Evolutionary conservation across 2,888 invertebrate genomes (phyloP).

Genomic region (Chrysopilus asiliformis): DNA sequence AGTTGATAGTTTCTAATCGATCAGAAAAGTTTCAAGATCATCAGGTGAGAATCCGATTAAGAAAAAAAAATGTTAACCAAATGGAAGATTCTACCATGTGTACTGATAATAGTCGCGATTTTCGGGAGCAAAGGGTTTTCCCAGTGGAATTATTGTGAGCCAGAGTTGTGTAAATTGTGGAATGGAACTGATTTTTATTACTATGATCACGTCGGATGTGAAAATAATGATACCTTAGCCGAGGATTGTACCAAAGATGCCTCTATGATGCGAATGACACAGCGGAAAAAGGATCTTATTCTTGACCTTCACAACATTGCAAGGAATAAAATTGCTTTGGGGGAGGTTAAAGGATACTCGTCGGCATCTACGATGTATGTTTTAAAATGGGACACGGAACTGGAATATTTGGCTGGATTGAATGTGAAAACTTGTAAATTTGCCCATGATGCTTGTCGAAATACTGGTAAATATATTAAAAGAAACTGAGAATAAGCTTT

Average conservation of each 20-base stretch:
- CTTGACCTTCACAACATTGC: slow-evolving; percentile 31
- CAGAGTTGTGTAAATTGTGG: slow-evolving; percentile 24
- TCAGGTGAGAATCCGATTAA: no score
- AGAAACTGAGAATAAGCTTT: neutral
- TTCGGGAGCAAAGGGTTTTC: no score
- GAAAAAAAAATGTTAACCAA: no score
- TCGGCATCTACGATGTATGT: slow-evolving; percentile 28
- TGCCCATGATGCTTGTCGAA: slow-evolving; percentile 28
- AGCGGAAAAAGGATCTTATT: slow-evolving; percentile 25
- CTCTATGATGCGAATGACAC: slow-evolving; percentile 24
- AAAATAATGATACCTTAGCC: slow-evolving; percentile 21
- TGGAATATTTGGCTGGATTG: slow-evolving; percentile 26
- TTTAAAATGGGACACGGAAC: slow-evolving; percentile 28
- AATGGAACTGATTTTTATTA: slow-evolving; percentile 26
- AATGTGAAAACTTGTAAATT: slow-evolving; percentile 29
- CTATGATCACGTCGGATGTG: slow-evolving; percentile 25
- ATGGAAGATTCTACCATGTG: no score
- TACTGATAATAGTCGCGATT: no score
- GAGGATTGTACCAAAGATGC: slow-evolving; percentile 11
- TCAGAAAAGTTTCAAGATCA: no score
- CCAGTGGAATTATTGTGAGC: slow-evolving; percentile 27
- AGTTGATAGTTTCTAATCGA: no score
- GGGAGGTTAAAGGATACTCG: slow-evolving; percentile 23
- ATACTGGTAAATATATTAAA: slow-evolving; percentile 19
- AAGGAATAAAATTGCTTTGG: slow-evolving; percentile 27